These are phyloP conservation scores for Tiphia femorata DNA, from an alignment of 2,888 invertebrate genomes.

Conservation along the genomic window DNA sequence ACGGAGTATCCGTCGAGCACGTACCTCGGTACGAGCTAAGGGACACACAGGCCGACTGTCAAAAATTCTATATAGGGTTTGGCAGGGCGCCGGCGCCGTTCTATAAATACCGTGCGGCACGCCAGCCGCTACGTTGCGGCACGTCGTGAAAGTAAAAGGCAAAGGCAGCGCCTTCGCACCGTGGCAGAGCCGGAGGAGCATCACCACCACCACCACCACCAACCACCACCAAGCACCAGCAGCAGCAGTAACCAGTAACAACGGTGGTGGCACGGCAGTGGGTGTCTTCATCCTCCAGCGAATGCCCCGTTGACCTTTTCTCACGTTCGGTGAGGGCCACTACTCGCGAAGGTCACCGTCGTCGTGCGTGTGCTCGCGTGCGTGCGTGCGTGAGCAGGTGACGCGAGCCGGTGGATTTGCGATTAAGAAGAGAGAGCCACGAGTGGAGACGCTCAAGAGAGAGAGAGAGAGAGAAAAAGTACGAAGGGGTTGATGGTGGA, in stretches of 20 bases:
- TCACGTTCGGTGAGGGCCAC: no score
- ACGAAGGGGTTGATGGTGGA: no score
- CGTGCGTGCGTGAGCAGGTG: no score
- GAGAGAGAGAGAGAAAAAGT: neutral
- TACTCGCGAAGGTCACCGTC: no score
- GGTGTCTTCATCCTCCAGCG: neutral
- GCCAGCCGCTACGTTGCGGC: conserved; percentile 31
- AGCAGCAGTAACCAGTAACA: neutral
- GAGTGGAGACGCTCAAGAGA: neutral
- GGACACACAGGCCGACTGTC: conserved; percentile 7
- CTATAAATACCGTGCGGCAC: conserved; percentile 51
- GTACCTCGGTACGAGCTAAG: no score
- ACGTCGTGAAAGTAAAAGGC: conserved; percentile 24
- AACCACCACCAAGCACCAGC: neutral
- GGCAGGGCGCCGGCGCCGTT: conserved; percentile 55
- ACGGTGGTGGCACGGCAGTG: neutral
- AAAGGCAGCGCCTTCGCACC: conserved; percentile 19
- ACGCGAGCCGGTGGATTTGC: no score
- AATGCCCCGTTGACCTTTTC: neutral
- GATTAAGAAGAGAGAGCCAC: neutral
- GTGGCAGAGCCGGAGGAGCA: conserved; percentile 12
- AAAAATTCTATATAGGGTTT: conserved; percentile 48
- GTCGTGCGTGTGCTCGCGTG: no score
- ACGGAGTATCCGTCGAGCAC: no score
- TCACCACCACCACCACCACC: conserved; percentile 2